Evolutionary conservation across 2,113 vertebrate species (phyloP).

Genomic region (Merops nubicus): DNA sequence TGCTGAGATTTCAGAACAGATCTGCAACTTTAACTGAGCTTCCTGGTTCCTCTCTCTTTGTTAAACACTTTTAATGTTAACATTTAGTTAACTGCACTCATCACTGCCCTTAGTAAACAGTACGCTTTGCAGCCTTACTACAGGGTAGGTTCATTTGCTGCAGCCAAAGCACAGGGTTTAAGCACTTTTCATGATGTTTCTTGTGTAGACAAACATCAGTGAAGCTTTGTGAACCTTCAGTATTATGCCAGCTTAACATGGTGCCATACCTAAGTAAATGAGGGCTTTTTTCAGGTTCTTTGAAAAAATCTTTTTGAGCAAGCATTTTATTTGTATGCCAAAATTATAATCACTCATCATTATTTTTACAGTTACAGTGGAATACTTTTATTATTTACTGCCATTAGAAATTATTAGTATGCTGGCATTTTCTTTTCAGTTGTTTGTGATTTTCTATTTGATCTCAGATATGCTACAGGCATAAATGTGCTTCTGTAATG

Average conservation of each 20-base stretch:
- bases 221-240: background rate
- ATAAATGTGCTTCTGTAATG: background rate
- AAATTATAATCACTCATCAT: background rate
- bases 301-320: too few species aligned
- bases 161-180: background rate
- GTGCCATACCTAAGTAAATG: background rate
- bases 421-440: background rate
- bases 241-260: background rate
- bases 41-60: constrained; percentile 59
- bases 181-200: constrained; percentile 28
- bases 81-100: constrained; percentile 21
- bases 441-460: background rate
- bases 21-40: constrained; percentile 35
- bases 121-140: background rate
- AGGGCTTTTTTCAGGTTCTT: background rate
- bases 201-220: constrained; percentile 19
- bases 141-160: background rate
- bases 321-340: background rate
- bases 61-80: constrained; percentile 23
- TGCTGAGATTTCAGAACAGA: constrained; percentile 56
- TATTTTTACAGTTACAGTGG: background rate
- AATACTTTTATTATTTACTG: background rate
- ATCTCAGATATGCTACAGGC: background rate
- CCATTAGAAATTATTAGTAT: background rate
- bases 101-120: background rate